These are phyloP conservation scores for Pristis pectinata DNA, from an alignment of 2,797 vertebrate species.

Conservation along the genomic window DNA sequence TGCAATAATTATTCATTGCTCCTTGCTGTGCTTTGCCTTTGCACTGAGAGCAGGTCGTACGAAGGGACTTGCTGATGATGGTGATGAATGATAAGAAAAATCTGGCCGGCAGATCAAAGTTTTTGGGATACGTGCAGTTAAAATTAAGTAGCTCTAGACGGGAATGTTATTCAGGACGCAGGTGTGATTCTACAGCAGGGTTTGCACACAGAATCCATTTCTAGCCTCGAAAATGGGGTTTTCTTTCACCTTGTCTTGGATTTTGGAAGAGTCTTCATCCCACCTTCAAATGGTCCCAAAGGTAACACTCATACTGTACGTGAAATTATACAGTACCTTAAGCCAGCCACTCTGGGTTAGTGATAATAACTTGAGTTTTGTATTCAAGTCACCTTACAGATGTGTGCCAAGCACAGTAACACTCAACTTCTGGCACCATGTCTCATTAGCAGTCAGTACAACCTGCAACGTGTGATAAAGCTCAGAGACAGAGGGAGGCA, in stretches of 20 bases:
- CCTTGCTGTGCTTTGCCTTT: not conserved
- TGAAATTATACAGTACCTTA: not conserved
- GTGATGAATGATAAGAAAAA: not conserved
- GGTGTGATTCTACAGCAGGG: not conserved
- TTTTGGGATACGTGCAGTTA: not conserved
- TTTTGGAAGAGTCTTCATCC: not conserved
- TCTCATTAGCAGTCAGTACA: not conserved
- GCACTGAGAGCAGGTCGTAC: not conserved
- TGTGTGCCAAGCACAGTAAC: not conserved
- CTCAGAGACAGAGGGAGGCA: not conserved
- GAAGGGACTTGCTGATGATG: too few relatives aligned
- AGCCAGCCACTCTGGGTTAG: not conserved
- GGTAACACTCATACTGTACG: not conserved
- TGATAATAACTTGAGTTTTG: not conserved
- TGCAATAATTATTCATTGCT: not conserved
- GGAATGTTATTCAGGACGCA: not conserved
- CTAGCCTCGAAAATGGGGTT: not conserved
- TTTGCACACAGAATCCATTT: not conserved
- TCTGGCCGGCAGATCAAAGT: not conserved
- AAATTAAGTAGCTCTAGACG: not conserved
- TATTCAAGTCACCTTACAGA: not conserved
- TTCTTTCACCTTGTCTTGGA: not conserved
- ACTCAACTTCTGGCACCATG: not conserved
- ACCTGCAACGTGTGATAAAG: not conserved
- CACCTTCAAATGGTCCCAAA: not conserved